phyloP scores from a whole-genome alignment of 2,888 invertebrate genomes.

The Scaptomyza parva region DNA sequence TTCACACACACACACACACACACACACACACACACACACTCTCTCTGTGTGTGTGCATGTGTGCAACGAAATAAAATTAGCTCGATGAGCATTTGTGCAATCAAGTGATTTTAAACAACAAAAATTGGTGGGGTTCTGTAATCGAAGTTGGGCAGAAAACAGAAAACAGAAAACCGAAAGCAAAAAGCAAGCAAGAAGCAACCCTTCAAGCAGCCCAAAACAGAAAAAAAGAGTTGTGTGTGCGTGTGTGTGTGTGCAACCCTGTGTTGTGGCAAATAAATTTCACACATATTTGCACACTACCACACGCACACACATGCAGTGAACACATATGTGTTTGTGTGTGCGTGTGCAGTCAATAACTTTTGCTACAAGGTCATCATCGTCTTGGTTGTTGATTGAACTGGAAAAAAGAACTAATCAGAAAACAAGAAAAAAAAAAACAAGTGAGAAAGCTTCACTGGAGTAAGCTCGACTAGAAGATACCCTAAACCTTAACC shows the following conservation, averaged over 20 bases:
- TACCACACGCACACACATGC: slow-evolving; percentile 51
- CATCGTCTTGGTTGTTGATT: slow-evolving; percentile 68
- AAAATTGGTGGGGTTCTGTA: slow-evolving; percentile 51
- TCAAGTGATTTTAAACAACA: slow-evolving; percentile 80
- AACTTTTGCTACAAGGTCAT: slow-evolving; percentile 71
- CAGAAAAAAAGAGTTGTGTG: slow-evolving; percentile 45
- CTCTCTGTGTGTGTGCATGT: slow-evolving; percentile 20
- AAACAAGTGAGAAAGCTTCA: not conserved
- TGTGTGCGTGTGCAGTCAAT: slow-evolving; percentile 58
- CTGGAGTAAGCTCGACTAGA: too few species aligned
- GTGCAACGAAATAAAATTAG: slow-evolving; percentile 78
- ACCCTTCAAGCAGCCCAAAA: slow-evolving; percentile 46
- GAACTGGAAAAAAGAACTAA: slow-evolving; percentile 62
- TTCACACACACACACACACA: not conserved
- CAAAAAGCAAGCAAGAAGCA: slow-evolving; percentile 25
- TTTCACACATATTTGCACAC: slow-evolving; percentile 80
- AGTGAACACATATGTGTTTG: slow-evolving; percentile 4
- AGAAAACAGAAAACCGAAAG: slow-evolving; percentile 6
- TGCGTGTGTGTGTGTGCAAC: slow-evolving; percentile 24
- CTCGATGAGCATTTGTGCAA: slow-evolving; percentile 83
- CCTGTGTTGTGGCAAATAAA: slow-evolving; percentile 65
- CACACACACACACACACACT: not conserved
- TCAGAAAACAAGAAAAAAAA: slow-evolving; percentile 34
- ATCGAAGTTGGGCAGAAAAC: slow-evolving; percentile 44
- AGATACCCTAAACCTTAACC: too few species aligned